Conservation (phyloP, 2,888 invertebrate species). For the Caenorhabditis doughertyi region DNA sequence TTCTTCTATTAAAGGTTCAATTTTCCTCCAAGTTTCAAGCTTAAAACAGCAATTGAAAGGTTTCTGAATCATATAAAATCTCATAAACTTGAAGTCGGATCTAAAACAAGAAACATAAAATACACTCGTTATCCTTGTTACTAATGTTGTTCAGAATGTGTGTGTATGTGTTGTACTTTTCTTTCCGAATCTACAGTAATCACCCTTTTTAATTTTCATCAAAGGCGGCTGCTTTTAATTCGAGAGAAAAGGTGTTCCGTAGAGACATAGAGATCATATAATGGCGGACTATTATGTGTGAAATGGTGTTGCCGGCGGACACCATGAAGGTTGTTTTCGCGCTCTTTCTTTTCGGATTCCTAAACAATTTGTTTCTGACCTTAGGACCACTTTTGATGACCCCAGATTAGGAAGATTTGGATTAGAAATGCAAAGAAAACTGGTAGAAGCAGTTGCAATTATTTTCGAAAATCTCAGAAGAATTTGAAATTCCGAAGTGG, state of each 20-base stretch:
- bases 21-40: no score
- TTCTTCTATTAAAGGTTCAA: no score
- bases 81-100: conserved; percentile 57
- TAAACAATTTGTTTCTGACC: conserved; percentile 30
- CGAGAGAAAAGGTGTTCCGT: conserved; percentile 21
- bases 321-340: conserved; percentile 56
- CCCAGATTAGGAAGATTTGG: conserved; percentile 8
- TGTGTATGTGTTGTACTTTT: no score
- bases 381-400: conserved; percentile 30
- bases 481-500: background rate
- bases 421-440: background rate
- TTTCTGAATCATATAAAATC: no score
- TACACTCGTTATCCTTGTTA: conserved; percentile 4
- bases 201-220: conserved; percentile 33
- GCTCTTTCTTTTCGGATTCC: background rate
- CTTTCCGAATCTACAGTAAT: conserved; percentile 18
- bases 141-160: conserved; percentile 11
- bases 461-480: background rate
- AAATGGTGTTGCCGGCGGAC: conserved; percentile 51
- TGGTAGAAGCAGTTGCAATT: conserved; percentile 11
- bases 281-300: conserved; percentile 56
- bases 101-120: conserved; percentile 1
- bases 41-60: no score
- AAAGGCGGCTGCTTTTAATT: conserved; percentile 57
- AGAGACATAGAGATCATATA: conserved; percentile 27